Conservation (phyloP, 2,113 vertebrate species). For the Rhineura floridana region DNA sequence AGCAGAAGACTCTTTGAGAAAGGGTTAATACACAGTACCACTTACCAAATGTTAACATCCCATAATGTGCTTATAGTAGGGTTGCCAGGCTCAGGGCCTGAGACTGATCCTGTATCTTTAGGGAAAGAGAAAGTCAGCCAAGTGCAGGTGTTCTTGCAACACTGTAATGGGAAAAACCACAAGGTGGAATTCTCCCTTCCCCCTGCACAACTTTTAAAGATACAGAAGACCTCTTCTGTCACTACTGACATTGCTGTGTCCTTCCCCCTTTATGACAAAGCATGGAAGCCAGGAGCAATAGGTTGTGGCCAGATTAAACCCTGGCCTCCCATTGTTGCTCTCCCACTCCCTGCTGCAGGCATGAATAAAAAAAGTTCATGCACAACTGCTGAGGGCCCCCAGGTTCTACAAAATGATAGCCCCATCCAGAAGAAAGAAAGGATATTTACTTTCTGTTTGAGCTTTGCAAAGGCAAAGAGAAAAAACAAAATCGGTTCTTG, state of each 20-base stretch:
- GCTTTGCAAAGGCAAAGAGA: not conserved
- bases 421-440: not conserved
- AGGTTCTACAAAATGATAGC: not conserved
- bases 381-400: not conserved
- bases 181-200: no score
- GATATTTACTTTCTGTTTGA: not conserved
- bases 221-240: no score
- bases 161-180: no score
- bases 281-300: not conserved
- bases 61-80: no score
- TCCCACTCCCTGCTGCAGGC: not conserved
- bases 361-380: not conserved
- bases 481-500: not conserved
- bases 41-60: no score
- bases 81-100: no score
- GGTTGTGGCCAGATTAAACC: not conserved
- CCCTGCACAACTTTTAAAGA: no score
- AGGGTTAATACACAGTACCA: no score
- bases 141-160: no score
- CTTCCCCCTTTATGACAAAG: not conserved
- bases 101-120: no score
- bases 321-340: not conserved
- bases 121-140: no score
- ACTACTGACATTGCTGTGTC: not conserved
- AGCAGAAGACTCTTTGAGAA: no score